These are phyloP conservation scores for Drosophila lutescens DNA, from an alignment of 2,888 invertebrate genomes.

Conservation along the genomic window DNA sequence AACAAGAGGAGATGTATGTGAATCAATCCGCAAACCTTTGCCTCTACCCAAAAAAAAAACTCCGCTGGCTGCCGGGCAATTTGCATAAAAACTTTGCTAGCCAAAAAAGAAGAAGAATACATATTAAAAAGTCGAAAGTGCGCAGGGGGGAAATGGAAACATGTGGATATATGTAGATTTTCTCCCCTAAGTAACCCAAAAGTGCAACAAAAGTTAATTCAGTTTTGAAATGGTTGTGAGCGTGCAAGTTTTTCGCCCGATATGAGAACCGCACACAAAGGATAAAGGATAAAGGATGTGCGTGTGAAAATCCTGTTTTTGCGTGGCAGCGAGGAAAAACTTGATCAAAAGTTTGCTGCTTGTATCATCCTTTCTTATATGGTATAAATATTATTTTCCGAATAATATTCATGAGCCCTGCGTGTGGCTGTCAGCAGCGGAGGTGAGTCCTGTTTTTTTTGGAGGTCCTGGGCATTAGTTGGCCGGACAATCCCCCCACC, in stretches of 20 bases:
- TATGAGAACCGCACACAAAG: constrained; percentile 6
- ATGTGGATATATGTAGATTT: constrained; percentile 23
- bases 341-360: constrained; percentile 47
- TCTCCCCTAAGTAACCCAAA: constrained; percentile 43
- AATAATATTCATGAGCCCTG: constrained; percentile 13
- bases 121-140: constrained; percentile 19
- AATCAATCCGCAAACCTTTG: constrained; percentile 14
- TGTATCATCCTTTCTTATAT: constrained; percentile 10
- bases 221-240: constrained; percentile 69
- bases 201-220: constrained; percentile 75
- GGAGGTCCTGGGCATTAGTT: constrained; percentile 40
- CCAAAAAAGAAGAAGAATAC: neutral
- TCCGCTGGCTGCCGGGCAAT: constrained; percentile 8
- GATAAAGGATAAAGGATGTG: neutral
- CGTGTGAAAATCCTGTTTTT: constrained; percentile 57
- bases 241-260: constrained; percentile 44
- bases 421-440: constrained; percentile 24
- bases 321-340: constrained; percentile 54
- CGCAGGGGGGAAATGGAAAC: neutral
- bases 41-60: neutral
- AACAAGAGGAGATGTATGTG: constrained; percentile 13
- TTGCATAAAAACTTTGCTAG: constrained; percentile 31
- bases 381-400: neutral
- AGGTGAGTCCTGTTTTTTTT: constrained; percentile 31
- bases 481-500: constrained; percentile 1